These are phyloP conservation scores for Lycocerus yunnanus DNA, from an alignment of 2,888 invertebrate species.

Conservation along the genomic window DNA sequence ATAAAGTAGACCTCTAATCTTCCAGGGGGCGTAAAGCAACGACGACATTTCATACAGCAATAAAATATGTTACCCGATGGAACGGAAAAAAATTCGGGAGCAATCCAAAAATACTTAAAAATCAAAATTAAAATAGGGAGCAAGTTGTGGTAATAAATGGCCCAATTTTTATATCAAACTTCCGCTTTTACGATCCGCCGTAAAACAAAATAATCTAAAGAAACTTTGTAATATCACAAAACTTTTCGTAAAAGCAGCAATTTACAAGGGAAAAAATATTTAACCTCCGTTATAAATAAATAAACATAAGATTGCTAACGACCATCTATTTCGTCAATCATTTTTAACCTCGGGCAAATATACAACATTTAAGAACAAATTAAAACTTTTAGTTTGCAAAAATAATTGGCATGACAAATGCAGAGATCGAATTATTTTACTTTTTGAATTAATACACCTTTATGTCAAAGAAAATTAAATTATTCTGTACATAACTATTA, in stretches of 20 bases:
- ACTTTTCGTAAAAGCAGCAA: not conserved
- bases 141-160: not conserved
- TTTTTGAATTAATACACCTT: not conserved
- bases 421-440: not conserved
- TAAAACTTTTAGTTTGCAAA: not conserved
- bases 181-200: not conserved
- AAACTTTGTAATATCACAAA: not conserved
- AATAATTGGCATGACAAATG: slow-evolving; percentile 1
- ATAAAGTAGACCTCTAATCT: not conserved
- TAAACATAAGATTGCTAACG: not conserved
- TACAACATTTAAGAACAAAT: not conserved
- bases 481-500: not conserved
- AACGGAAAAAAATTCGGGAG: not conserved
- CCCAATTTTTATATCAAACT: not conserved
- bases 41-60: not conserved
- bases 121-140: not conserved
- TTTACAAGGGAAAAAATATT: not conserved
- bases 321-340: not conserved
- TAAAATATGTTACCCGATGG: not conserved
- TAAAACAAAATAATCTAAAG: not conserved
- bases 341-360: not conserved
- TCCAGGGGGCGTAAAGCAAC: not conserved
- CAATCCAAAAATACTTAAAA: not conserved
- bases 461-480: not conserved
- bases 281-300: not conserved